Conservation (phyloP, 2,888 invertebrate species). For the Acanthopleura granulata region DNA sequence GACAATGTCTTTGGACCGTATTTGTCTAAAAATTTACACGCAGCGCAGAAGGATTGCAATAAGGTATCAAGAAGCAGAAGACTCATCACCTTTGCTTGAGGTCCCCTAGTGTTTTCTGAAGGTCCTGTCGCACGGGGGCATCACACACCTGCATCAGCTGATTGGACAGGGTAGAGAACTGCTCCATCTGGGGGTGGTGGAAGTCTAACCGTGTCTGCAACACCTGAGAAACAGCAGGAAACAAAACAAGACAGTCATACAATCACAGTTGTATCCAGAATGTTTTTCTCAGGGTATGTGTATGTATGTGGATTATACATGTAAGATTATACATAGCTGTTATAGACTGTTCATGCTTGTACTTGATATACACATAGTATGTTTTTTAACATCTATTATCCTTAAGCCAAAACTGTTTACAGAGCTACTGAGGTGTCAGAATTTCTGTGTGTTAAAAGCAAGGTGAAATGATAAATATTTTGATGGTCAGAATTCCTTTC, state of each 20-base stretch:
- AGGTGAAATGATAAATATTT: no score
- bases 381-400: no score
- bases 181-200: constrained; percentile 41
- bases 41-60: no score
- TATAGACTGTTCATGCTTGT: not conserved
- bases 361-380: no score
- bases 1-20: no score
- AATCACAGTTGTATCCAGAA: not conserved
- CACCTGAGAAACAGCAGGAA: constrained; percentile 35
- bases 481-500: no score
- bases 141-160: constrained; percentile 57
- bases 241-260: no score
- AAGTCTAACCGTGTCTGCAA: constrained; percentile 46
- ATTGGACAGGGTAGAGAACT: constrained; percentile 43
- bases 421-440: no score
- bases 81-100: constrained; percentile 38
- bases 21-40: no score
- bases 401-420: no score
- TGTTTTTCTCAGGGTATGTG: not conserved
- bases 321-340: not conserved
- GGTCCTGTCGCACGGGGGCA: constrained; percentile 45
- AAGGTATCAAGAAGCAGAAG: no score
- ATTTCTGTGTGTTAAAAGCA: no score
- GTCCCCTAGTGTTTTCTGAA: constrained; percentile 50
- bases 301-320: not conserved